Conservation (phyloP, 2,113 vertebrate species). For the Pionites leucogaster region DNA sequence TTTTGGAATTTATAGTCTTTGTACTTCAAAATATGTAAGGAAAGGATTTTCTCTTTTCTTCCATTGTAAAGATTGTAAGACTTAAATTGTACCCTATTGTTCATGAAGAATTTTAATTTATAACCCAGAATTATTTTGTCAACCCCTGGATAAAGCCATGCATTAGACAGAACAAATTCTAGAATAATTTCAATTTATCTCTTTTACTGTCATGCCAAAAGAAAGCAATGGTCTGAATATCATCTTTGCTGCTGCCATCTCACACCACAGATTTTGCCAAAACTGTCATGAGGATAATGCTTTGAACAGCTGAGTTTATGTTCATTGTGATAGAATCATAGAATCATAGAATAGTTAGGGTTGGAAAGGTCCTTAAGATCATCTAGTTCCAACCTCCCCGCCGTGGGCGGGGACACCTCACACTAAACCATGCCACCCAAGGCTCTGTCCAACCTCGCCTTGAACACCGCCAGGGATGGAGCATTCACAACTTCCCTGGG, state of each 20-base stretch:
- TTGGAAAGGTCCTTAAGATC: too few relatives aligned
- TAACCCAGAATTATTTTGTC: conserved; percentile 31
- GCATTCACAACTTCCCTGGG: too few relatives aligned
- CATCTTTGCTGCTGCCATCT: background rate
- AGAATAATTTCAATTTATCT: background rate
- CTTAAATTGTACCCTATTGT: background rate
- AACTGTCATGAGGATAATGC: background rate
- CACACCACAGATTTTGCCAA: background rate
- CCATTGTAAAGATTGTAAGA: background rate
- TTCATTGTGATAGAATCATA: background rate
- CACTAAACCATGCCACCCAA: too few relatives aligned
- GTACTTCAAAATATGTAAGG: background rate
- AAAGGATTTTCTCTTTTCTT: background rate
- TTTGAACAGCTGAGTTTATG: background rate
- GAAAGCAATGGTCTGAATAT: background rate
- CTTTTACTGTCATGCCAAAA: background rate
- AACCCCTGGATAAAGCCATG: background rate
- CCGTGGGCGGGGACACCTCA: too few relatives aligned
- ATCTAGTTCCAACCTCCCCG: too few relatives aligned
- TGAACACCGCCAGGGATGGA: too few relatives aligned
- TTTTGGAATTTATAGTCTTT: background rate
- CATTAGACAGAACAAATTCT: background rate
- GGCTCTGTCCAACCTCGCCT: too few relatives aligned
- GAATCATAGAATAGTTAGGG: too few relatives aligned
- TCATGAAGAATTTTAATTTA: background rate